These are phyloP conservation scores for Rhyzopertha dominica DNA, from an alignment of 1,140 invertebrate genomes.

Conservation along the genomic window DNA sequence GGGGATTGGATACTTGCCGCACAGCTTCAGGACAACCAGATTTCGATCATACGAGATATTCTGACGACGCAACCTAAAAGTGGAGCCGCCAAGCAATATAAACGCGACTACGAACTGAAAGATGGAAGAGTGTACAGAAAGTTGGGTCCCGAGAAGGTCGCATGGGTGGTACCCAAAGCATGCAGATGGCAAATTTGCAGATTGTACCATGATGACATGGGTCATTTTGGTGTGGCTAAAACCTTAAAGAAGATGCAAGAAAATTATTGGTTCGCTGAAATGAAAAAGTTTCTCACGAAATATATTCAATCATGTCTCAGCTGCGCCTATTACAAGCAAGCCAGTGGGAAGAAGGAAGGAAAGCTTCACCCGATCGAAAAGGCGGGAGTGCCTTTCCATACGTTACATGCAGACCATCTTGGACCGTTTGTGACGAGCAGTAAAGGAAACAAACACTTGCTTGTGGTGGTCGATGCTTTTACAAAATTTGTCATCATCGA, in stretches of 20 bases:
- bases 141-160: conserved; percentile 9
- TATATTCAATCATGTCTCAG: conserved; percentile 17
- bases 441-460: conserved; percentile 31
- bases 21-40: conserved; percentile 27
- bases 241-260: conserved; percentile 25
- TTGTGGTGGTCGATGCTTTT: conserved; percentile 40
- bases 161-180: conserved; percentile 22
- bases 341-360: conserved; percentile 14
- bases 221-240: conserved; percentile 32
- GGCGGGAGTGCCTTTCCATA: conserved; percentile 11
- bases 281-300: conserved; percentile 15
- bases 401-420: conserved; percentile 23
- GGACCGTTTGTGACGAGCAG: conserved; percentile 15
- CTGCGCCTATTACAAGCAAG: conserved; percentile 17
- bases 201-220: conserved; percentile 31
- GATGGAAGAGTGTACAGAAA: conserved; percentile 31
- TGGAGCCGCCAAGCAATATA: conserved; percentile 20
- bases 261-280: conserved; percentile 29
- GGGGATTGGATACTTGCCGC: conserved; percentile 31
- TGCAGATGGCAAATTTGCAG: conserved; percentile 20
- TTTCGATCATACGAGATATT: conserved; percentile 12
- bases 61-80: conserved; percentile 17
- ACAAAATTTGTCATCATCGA: conserved; percentile 28
- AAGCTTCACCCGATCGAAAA: conserved; percentile 18
- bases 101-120: conserved; percentile 15